Conservation (phyloP, 2,888 invertebrate species). For the Ormyrus rosae region DNA sequence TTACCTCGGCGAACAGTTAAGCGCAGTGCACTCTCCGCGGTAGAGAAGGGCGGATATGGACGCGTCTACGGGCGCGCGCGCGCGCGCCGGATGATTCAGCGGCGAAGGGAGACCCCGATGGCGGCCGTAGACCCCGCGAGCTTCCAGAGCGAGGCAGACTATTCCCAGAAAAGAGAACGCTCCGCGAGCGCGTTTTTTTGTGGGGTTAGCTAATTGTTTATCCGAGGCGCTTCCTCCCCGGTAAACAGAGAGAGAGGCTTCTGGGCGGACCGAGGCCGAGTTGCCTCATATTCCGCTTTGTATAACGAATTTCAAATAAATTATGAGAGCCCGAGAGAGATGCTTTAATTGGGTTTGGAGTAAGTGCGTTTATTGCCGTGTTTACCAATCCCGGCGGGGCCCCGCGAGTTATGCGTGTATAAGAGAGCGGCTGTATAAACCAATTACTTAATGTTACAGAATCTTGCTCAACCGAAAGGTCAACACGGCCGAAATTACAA, state of each 20-base stretch:
- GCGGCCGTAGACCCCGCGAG: conserved; percentile 63
- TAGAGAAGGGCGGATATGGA: conserved; percentile 53
- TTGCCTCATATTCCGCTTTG: too few relatives aligned
- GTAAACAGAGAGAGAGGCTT: too few relatives aligned
- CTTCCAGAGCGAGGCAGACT: too few relatives aligned
- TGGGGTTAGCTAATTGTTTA: not conserved
- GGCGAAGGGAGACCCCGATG: conserved; percentile 61
- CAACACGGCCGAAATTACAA: conserved; percentile 23
- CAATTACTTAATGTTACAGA: conserved; percentile 22
- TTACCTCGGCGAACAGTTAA: conserved; percentile 30
- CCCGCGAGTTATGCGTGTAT: too few relatives aligned
- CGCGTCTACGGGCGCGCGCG: conserved; percentile 40
- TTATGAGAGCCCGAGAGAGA: too few relatives aligned
- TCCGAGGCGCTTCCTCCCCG: too few relatives aligned
- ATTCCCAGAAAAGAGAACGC: not conserved
- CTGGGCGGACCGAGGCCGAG: too few relatives aligned
- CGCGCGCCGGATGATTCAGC: conserved; percentile 51
- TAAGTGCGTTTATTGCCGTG: too few relatives aligned
- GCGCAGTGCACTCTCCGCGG: not conserved
- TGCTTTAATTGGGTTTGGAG: too few relatives aligned
- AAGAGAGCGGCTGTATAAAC: not conserved
- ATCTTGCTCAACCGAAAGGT: conserved; percentile 32
- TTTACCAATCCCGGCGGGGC: too few relatives aligned
- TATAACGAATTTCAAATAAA: too few relatives aligned
- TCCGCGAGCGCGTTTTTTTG: not conserved